phyloP scores from a whole-genome alignment of 2,797 vertebrate genomes.

The Margarornis squamiger region DNA sequence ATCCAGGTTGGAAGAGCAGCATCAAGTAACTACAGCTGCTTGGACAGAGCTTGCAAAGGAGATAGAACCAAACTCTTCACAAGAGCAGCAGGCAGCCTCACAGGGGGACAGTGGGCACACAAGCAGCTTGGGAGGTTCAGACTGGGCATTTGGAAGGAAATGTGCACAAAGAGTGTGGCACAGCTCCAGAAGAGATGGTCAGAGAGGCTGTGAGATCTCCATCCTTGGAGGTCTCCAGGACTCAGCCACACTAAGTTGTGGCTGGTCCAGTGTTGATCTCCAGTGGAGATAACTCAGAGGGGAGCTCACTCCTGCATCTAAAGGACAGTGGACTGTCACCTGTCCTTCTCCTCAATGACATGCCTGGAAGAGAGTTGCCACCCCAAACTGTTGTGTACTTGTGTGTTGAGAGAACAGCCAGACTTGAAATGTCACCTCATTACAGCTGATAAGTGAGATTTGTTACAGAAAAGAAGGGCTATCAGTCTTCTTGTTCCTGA shows the following conservation, averaged over 20 bases:
- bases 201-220: not conserved
- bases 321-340: not conserved
- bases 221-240: not conserved
- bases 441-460: conserved; percentile 33
- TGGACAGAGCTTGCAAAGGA: not conserved
- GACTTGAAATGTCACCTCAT: conserved; percentile 36
- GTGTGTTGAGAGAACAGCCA: not conserved
- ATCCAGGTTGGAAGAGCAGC: not conserved
- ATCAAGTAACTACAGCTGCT: not conserved
- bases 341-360: not conserved
- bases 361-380: not conserved
- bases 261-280: not conserved
- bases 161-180: too few species aligned
- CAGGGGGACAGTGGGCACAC: not conserved
- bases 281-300: not conserved
- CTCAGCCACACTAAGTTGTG: not conserved
- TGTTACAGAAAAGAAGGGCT: not conserved
- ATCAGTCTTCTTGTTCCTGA: conserved; percentile 5
- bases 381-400: not conserved
- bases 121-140: not conserved
- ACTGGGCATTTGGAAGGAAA: not conserved
- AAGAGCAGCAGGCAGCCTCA: not conserved
- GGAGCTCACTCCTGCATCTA: not conserved
- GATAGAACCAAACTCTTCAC: not conserved
- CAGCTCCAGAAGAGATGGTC: not conserved